These are phyloP conservation scores for Catalaphyllia jardinei DNA, from an alignment of 64 coral and sea anemone genomes.

Conservation along the genomic window DNA sequence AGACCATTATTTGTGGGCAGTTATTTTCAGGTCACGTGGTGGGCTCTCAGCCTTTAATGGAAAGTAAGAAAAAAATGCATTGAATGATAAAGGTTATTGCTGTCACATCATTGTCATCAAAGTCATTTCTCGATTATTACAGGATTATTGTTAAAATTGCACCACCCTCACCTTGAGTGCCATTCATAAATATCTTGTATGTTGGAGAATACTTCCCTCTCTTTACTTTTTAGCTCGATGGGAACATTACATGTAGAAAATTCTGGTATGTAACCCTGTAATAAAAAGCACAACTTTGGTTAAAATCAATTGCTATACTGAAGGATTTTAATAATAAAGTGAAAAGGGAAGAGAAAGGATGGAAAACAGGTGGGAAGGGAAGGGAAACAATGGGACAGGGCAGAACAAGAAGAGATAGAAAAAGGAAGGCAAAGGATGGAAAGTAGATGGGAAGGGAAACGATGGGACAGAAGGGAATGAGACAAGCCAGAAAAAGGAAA, in stretches of 20 bases:
- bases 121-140: neutral
- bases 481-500: no score
- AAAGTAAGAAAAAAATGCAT: no score
- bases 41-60: no score
- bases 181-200: conserved; percentile 87
- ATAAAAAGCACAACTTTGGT: neutral
- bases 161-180: conserved; percentile 73
- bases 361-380: no score
- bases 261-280: conserved; percentile 71
- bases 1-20: no score
- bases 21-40: no score
- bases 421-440: neutral
- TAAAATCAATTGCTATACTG: no score
- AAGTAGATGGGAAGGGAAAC: no score
- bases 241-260: conserved; percentile 58
- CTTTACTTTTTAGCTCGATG: conserved; percentile 66
- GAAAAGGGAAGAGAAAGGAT: no score
- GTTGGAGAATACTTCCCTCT: conserved; percentile 86
- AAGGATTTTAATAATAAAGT: no score
- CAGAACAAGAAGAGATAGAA: neutral
- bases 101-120: neutral
- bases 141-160: neutral
- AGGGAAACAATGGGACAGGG: no score
- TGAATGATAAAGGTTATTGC: neutral
- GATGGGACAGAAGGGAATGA: no score